Evolutionary conservation across 2,888 invertebrate species (phyloP), one percentile per base, ranked within the genome.

Genomic region (Escarpia spicata): DNA sequence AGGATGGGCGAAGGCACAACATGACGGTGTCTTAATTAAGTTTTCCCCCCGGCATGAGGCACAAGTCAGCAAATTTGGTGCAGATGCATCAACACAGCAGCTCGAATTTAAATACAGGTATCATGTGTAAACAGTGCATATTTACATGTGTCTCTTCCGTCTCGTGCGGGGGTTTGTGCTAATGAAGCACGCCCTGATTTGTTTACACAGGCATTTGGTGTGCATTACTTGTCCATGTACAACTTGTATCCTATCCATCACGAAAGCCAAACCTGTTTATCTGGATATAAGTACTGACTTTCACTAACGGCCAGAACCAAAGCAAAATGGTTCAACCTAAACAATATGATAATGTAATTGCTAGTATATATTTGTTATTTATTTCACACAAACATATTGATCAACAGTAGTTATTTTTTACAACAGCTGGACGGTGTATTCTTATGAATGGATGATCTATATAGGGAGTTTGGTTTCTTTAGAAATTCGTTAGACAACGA

Each of bases 1-100:
- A 15, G 75, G 75, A 75, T 75, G 75, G 19, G 75, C 75, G 75
- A 75, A 75, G 75, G 75, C 75, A 75, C 75, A 75, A 75, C 75
- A 75, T 6, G 75, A 75, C 75, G 15, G 75, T 75, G 75, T 75
- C 75, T 75, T 75, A 75, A 75, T 75, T 75, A 75, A 75, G 75
- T 75, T 75, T 75, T 19, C 19, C 75, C 19, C 6, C 26, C 26
- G 75, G 19, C 75, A 19, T 26, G 75, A 75, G 75, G 75, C 75
- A 75, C 75, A 26, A 15, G 75, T 26, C 19, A 75, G 75, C 75
- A 75, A 75, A 75, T n/a, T 19, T 75, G 75, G 75, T 26, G n/a
- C 75, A 75, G 75, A 75, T 75, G 75, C 75, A 75, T 75, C 75
- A 75, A 75, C 75, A 75, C 75, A 75, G 75, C 75, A 75, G 75